A percentile compares a stretch with the other conserved stretches of the same genome.
These are phyloP conservation scores for Tor tambroides DNA, from an alignment of 2,113 vertebrate species.

Conservation along the genomic window DNA sequence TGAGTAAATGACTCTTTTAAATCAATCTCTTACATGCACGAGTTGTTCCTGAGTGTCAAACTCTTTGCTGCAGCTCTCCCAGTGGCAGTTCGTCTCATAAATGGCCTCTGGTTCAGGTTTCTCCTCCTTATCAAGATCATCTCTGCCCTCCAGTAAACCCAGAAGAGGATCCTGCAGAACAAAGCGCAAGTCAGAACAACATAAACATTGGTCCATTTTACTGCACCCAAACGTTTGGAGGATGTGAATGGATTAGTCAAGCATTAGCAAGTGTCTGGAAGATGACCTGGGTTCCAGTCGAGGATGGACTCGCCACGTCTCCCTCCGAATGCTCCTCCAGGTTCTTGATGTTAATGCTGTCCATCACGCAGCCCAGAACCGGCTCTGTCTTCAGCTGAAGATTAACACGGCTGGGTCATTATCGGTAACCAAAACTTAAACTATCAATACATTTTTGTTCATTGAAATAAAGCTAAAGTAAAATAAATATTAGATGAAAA, in stretches of 20 bases:
- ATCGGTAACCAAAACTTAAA: neutral
- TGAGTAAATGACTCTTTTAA: neutral
- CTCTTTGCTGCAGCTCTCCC: slow-evolving; percentile 94
- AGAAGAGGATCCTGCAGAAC: slow-evolving; percentile 86
- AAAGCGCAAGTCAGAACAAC: neutral
- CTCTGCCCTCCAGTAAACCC: slow-evolving; percentile 87
- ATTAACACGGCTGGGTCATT: neutral
- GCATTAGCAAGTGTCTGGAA: neutral
- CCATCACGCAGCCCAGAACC: slow-evolving; percentile 77
- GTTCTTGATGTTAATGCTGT: slow-evolving; percentile 80
- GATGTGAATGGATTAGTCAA: neutral
- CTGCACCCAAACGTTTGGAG: neutral
- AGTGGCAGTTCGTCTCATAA: slow-evolving; percentile 96
- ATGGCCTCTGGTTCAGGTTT: slow-evolving; percentile 88
- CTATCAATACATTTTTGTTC: neutral
- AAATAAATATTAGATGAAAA: neutral
- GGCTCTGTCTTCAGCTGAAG: slow-evolving; percentile 89
- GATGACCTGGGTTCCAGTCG: slow-evolving; percentile 90
- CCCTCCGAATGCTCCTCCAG: slow-evolving; percentile 91
- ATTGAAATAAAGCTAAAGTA: too few species aligned
- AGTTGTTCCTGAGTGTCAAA: slow-evolving; percentile 97
- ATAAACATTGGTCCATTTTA: neutral
- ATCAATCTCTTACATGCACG: slow-evolving; percentile 83
- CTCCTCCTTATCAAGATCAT: slow-evolving; percentile 93
- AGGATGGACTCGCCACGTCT: slow-evolving; percentile 91